phyloP scores from a whole-genome alignment of 2,888 invertebrate genomes.

The Zonitis immaculata region DNA sequence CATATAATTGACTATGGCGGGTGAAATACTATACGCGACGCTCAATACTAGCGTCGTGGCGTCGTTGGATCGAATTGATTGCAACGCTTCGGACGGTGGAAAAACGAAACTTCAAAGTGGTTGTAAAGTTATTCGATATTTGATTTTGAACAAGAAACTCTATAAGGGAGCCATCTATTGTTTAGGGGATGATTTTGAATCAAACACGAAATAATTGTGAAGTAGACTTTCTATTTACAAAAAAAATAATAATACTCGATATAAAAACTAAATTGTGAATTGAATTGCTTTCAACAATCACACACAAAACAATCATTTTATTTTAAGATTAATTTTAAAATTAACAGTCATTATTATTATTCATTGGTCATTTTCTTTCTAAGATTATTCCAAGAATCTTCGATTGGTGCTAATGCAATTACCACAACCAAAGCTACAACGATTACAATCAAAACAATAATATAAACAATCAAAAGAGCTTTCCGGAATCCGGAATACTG shows the following conservation, averaged over 20 bases:
- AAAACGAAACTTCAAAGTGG: neutral
- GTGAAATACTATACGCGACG: slow-evolving; percentile 41
- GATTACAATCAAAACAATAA: slow-evolving; percentile 64
- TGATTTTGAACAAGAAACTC: neutral
- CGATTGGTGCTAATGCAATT: slow-evolving; percentile 70
- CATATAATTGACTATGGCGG: slow-evolving; percentile 41
- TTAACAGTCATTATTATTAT: neutral
- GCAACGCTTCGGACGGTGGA: slow-evolving; percentile 7
- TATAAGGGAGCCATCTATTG: neutral
- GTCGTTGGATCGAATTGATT: slow-evolving; percentile 29
- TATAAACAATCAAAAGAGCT: slow-evolving; percentile 71
- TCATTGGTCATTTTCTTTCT: slow-evolving; percentile 9
- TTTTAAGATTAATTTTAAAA: too few species aligned
- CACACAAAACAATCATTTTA: too few species aligned
- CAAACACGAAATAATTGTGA: too few species aligned
- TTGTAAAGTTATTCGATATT: neutral
- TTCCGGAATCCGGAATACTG: slow-evolving; percentile 77
- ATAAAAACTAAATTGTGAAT: too few species aligned
- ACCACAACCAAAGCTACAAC: slow-evolving; percentile 70
- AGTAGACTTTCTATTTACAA: too few species aligned
- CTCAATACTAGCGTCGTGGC: slow-evolving; percentile 40
- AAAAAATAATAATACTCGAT: too few species aligned
- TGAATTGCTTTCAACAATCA: too few species aligned
- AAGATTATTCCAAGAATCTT: slow-evolving; percentile 53
- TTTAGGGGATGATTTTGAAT: neutral